phyloP scores from a whole-genome alignment of 2,888 invertebrate species.

The Macrophya annulata region DNA sequence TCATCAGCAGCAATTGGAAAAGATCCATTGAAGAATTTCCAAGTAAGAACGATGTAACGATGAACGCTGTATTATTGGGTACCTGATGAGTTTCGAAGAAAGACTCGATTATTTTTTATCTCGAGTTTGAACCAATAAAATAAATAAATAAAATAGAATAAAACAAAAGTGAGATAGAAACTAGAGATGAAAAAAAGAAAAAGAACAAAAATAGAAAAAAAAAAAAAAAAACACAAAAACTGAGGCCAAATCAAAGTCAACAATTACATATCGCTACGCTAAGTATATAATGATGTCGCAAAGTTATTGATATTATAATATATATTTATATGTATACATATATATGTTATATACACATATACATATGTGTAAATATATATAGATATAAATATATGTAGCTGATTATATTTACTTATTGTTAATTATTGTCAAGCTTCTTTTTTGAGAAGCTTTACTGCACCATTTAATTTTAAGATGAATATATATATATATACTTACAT shows the following conservation, averaged over 20 bases:
- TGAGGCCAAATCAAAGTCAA: conserved; percentile 55
- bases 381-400: conserved; percentile 17
- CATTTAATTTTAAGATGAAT: neutral
- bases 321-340: too few relatives aligned
- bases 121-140: neutral
- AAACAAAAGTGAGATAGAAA: neutral
- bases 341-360: too few relatives aligned
- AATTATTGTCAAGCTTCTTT: neutral
- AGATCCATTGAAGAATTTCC: conserved; percentile 57
- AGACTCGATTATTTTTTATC: neutral
- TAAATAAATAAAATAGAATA: neutral
- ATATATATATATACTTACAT: neutral
- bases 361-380: too few relatives aligned
- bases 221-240: conserved; percentile 14
- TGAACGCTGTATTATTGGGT: too few relatives aligned
- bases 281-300: conserved; percentile 41
- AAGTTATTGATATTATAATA: conserved; percentile 47
- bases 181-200: neutral
- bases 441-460: conserved; percentile 44
- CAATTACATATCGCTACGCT: conserved; percentile 56
- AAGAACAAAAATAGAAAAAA: neutral
- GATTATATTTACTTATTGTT: conserved; percentile 15
- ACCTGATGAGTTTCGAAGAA: neutral
- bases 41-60: conserved; percentile 52
- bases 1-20: conserved; percentile 57